Conservation (phyloP, 2,113 vertebrate genomes). For the Odontesthes bonariensis region DNA sequence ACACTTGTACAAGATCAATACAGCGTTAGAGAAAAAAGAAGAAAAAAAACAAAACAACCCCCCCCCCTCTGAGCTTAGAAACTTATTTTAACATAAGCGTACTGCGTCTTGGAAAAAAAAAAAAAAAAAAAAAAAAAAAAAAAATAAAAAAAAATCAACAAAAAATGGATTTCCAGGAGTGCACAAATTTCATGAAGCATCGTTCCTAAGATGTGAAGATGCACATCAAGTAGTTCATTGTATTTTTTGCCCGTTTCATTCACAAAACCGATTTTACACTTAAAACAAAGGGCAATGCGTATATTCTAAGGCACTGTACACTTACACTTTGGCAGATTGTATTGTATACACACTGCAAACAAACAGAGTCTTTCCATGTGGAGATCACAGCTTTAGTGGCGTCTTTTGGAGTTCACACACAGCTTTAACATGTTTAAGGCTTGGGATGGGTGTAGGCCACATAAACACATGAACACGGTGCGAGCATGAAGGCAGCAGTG, state of each 20-base stretch:
- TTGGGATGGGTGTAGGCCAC: conserved; percentile 82
- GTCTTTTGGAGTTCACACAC: conserved; percentile 89
- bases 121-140: no score
- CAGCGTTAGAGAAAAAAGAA: conserved; percentile 45
- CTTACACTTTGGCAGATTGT: conserved; percentile 97
- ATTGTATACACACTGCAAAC: conserved; percentile 89
- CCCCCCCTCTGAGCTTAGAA: conserved; percentile 26
- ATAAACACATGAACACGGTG: conserved; percentile 62
- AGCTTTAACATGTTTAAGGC: conserved; percentile 90
- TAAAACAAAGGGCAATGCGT: conserved; percentile 59
- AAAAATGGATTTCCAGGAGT: conserved; percentile 39
- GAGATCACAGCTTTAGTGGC: conserved; percentile 94
- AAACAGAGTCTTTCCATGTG: conserved; percentile 87
- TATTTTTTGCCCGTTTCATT: conserved; percentile 42
- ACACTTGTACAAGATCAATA: conserved; percentile 44
- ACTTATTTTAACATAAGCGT: conserved; percentile 28
- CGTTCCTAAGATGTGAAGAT: conserved; percentile 47
- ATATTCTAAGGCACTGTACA: conserved; percentile 97
- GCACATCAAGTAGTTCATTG: conserved; percentile 44
- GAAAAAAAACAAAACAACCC: no score
- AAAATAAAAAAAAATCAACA: conserved; percentile 33
- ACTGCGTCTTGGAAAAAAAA: conserved; percentile 52
- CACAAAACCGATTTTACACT: conserved; percentile 39
- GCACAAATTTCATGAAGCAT: conserved; percentile 43
- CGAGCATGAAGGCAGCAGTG: conserved; percentile 74